Base-by-base conservation (phyloP, 2,113 vertebrate genomes). In the Equus quagga region DNA sequence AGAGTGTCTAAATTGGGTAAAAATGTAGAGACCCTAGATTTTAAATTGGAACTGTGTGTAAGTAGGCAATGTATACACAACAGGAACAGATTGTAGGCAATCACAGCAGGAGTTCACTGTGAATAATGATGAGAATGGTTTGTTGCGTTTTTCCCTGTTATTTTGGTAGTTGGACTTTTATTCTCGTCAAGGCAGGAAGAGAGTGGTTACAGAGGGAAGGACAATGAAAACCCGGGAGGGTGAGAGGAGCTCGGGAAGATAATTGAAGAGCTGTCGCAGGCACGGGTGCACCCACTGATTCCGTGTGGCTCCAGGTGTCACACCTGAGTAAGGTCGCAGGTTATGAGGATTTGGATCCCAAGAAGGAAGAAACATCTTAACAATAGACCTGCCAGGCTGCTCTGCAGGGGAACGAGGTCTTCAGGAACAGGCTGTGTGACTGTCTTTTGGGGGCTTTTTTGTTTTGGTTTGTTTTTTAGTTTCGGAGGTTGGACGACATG, bases 221-320 rank as follows among this genome's bases (percentile, higher is more conserved):
- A 72, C 76, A 51, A 19, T 5, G n/a, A 41, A 41, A 36, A 10
- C 0, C 0, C 2, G 2, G 0, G 0, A 31, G 58, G 64, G 26
- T 58, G 51, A 79, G 3, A 7, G 17, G 54, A 5, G 4, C 56
- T 33, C 56, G 5, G 76, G 64, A 18, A 69, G 24, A 1, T 41
- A 13, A n/a, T 5, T 17, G 62, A 36, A 67, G 75, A 5, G 10
- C 24, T 24, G 1, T 14, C 6, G 2, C 0, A 33, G 80, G 36
- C 51, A 5, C 15, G 6, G 44, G 26, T 23, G 3, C 8, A 0
- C 6, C 31, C 44, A 17, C 11, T 13, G 17, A 11, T 2, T 36
- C 46, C 2, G 13, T 60, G 23, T 18, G 75, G 28, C 80, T 70
- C 31, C 41, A 10, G n/a, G 24, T 5, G 1, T 41, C 58, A 54